A percentile compares a stretch with the other conserved stretches of the same genome.
These are phyloP conservation scores for Steromphala cineraria DNA, from an alignment of 2,888 invertebrate genomes.

Conservation along the genomic window DNA sequence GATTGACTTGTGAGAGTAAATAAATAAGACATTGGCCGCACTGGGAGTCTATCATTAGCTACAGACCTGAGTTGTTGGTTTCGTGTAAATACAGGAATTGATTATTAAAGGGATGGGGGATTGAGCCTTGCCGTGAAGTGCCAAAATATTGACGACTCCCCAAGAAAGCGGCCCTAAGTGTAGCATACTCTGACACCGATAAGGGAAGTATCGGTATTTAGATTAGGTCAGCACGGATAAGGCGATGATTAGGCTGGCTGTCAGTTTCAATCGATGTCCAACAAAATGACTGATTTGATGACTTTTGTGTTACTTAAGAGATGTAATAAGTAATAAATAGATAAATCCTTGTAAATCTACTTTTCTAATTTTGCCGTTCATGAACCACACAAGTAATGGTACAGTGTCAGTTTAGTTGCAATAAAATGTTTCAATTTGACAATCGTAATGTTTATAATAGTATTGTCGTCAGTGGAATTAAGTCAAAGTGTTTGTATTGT, in stretches of 20 bases:
- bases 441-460: too few species aligned
- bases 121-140: not conserved
- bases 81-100: slow-evolving; percentile 4
- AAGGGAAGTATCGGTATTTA: not conserved
- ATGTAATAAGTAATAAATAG: too few species aligned
- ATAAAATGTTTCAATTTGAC: too few species aligned
- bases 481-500: too few species aligned
- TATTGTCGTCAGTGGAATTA: too few species aligned
- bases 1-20: not conserved
- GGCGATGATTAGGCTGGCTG: not conserved
- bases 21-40: not conserved
- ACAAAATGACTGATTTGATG: too few species aligned
- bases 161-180: not conserved
- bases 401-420: too few species aligned
- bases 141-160: slow-evolving; percentile 11
- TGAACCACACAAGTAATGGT: too few species aligned
- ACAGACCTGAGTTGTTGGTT: not conserved
- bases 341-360: too few species aligned
- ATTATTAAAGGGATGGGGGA: not conserved
- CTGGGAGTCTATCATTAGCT: not conserved
- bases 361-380: too few species aligned
- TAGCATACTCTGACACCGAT: not conserved
- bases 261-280: too few species aligned
- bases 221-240: not conserved
- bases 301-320: too few species aligned